A percentile compares a stretch with the other conserved stretches of the same genome.
phyloP scores from a whole-genome alignment of 2,888 invertebrate genomes.

The Tetranychus truncatus region DNA sequence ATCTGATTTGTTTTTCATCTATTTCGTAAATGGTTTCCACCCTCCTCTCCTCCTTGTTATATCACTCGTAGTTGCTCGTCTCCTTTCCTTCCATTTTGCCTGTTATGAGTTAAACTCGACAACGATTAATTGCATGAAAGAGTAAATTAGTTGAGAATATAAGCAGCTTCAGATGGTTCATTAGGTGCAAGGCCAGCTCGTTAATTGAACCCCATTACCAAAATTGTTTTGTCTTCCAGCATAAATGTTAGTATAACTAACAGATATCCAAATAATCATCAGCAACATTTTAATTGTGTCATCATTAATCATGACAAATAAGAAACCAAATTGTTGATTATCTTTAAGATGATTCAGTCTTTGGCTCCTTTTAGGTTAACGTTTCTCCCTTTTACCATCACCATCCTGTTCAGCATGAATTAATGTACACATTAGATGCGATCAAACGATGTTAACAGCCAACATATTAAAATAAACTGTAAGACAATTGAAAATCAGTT shows the following conservation, averaged over 20 bases:
- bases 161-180: not conserved
- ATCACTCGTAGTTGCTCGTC: not conserved
- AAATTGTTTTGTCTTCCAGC: not conserved
- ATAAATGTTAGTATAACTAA: not conserved
- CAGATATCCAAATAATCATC: not conserved
- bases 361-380: not conserved
- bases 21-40: not conserved
- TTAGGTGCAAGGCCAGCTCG: not conserved
- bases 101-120: not conserved
- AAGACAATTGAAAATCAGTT: not conserved
- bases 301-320: not conserved
- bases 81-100: not conserved
- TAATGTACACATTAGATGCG: not conserved
- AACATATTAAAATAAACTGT: too few relatives aligned
- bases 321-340: not conserved
- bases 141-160: not conserved
- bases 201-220: constrained; percentile 1
- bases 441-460: too few relatives aligned
- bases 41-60: not conserved
- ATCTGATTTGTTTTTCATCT: not conserved
- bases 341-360: not conserved
- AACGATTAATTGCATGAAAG: not conserved
- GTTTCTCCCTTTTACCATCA: not conserved
- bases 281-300: not conserved
- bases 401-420: not conserved